Evolutionary conservation across 2,797 vertebrate genomes (phyloP), one percentile per base, ranked within the genome.

Genomic region (Geotrypetes seraphini): DNA sequence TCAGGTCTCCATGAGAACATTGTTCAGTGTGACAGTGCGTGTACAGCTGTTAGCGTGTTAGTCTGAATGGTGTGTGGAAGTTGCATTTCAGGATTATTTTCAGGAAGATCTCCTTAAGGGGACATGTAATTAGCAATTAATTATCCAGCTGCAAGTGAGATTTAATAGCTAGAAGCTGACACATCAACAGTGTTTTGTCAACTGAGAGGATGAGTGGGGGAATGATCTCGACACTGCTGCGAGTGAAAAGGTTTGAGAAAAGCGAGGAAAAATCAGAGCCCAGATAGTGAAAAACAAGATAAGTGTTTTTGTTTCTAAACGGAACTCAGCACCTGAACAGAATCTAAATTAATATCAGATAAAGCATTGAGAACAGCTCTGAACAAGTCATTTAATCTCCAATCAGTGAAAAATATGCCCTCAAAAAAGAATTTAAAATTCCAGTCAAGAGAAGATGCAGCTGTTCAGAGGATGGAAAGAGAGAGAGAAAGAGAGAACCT

Each of bases 231-330:
- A 54, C 48, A 29, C 49, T 33, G 43, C 40, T n/a, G 50, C 38
- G 46, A 56, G 24, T 44, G 33, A 29, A 26, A 11, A 46, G 44
- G 40, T 39, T 53, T 2, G 31, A 33, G 47, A 41, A 32, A 53
- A 52, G 38, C 57, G 57, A 66, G 63, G 63, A 66, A 51, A 50
- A 63, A 58, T 48, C 28, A 58, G 50, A 50, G 52, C 25, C 30
- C 57, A 60, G 63, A 64, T 61, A 56, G 61, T 48, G 15, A 51
- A 31, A 57, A 65, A 62, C 46, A 63, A 71, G 70, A 70, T 70
- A 65, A 74, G 64, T 67, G 57, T 64, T 58, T 65, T 71, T 63
- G 60, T 69, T 67, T 59, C 68, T 68, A 63, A 47, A 63, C 64
- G 66, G 59, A 40, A 60, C 54, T 51, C 63, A 57, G 67, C 65